Evolutionary conservation across 2,113 vertebrate genomes (phyloP), one percentile per base, ranked within the genome.

Genomic region (Platycercus adscitus): DNA sequence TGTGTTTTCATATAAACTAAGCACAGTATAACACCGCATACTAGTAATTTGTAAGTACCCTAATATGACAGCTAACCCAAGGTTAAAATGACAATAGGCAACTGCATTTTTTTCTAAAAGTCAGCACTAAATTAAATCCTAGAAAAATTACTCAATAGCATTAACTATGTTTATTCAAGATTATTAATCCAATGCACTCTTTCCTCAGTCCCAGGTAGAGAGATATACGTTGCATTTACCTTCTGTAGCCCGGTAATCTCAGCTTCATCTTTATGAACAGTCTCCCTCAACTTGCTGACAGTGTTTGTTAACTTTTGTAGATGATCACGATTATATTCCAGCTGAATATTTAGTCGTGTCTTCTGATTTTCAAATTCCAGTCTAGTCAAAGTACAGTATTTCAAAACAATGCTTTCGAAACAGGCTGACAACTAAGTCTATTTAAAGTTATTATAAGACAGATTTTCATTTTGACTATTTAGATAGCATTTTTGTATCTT

Each of bases 361-460:
- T 96, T 97, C 85, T 99, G 99, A 91, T 96, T 98, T 96, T 99
- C 99, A 98, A 99, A 99, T 95, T 99, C 98, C 87, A 99, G 96
- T 81, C 99, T 99, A 96, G 68, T 33, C 47, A 81, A 97, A 96
- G 58, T 10, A 70, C 24, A 94, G 50, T 11, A 86, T 78, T 89
- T 78, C 88, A 95, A 81, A 86, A 11, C 35, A 73, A 13, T 13
- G 31, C 29, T 85, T 52, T 85, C 4, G 33, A 73, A 70, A 31
- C 26, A 94, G 29, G 8, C 24, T 21, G 23, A 4, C n/a, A 80
- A 52, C 53, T 65, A 7, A 35, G 21, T 35, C 53, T 18, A 63
- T 4, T n/a, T 47, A 13, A 58, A 35, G 13, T 25, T 89, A 35
- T 8, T 47, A 69, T 3, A 75, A 82, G 19, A 64, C 8, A 66